Evolutionary conservation across 2,797 vertebrate genomes (phyloP).

Genomic region (Orientallactaga sibirica): DNA sequence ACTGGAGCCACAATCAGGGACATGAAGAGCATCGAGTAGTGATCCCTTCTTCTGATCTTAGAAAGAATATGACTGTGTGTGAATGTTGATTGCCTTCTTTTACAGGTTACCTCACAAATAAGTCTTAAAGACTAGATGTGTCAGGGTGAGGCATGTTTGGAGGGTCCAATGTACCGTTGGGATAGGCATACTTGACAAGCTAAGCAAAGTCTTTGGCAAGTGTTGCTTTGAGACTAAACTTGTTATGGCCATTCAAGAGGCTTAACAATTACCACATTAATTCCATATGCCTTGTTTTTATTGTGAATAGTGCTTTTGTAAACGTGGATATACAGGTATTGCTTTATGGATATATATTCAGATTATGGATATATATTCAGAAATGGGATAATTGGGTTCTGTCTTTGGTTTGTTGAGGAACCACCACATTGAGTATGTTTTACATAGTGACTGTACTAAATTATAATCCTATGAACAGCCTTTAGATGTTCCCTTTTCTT

Average conservation of each 20-base stretch:
- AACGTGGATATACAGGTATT: not conserved
- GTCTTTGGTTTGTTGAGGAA: not conserved
- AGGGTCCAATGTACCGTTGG: not conserved
- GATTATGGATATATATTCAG: not conserved
- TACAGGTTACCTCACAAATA: not conserved
- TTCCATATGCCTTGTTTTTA: not conserved
- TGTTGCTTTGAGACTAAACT: slow-evolving; percentile 9
- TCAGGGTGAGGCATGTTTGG: not conserved
- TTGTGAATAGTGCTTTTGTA: not conserved
- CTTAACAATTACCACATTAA: not conserved
- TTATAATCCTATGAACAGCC: not conserved
- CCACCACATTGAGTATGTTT: not conserved
- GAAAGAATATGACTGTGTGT: not conserved
- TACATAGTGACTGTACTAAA: not conserved
- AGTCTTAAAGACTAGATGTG: not conserved
- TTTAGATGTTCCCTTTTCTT: not conserved
- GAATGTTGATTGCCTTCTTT: not conserved
- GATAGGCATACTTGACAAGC: not conserved
- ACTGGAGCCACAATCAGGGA: not conserved
- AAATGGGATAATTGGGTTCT: not conserved
- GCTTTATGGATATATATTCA: not conserved
- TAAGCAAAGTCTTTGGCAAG: not conserved
- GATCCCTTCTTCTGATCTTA: not conserved
- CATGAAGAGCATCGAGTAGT: not conserved
- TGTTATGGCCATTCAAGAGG: not conserved